Conservation (phyloP, 2,888 invertebrate genomes). For the Dioctria rufipes region DNA sequence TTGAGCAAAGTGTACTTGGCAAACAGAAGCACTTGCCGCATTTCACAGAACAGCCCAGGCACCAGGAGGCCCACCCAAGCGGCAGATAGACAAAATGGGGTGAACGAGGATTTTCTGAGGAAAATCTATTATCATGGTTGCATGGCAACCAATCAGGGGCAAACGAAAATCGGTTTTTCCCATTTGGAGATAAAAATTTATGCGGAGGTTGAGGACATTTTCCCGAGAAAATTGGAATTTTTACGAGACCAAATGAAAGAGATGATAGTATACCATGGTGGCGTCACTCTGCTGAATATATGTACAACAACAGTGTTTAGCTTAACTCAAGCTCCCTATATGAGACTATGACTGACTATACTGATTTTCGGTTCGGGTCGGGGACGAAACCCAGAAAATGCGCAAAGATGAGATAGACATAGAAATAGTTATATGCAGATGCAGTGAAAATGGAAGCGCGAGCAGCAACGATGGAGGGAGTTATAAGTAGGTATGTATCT, state of each 20-base stretch:
- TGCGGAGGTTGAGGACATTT: slow-evolving; percentile 51
- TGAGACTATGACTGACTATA: too few species aligned
- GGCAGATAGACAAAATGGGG: slow-evolving; percentile 49
- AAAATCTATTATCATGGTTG: slow-evolving; percentile 56
- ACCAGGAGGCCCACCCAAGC: background rate
- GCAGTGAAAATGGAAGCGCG: slow-evolving; percentile 23
- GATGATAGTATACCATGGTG: slow-evolving; percentile 30
- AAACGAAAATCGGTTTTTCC: slow-evolving; percentile 56
- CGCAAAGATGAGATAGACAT: slow-evolving; percentile 51
- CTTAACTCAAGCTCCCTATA: too few species aligned
- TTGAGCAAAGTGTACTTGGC: slow-evolving; percentile 11
- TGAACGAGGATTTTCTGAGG: slow-evolving; percentile 41
- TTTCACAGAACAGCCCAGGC: slow-evolving; percentile 1
- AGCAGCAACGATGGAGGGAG: slow-evolving; percentile 10
- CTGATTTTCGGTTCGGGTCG: slow-evolving; percentile 14
- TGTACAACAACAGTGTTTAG: too few species aligned
- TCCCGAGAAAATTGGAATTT: slow-evolving; percentile 39
- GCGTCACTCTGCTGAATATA: background rate
- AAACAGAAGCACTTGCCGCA: slow-evolving; percentile 30
- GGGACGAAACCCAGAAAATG: slow-evolving; percentile 20
- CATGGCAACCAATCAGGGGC: slow-evolving; percentile 57
- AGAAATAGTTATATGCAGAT: slow-evolving; percentile 16
- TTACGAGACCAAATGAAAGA: slow-evolving; percentile 40
- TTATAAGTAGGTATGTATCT: background rate
- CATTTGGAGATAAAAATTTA: slow-evolving; percentile 46